Percentiles rank a stretch among this genome's conserved stretches.
These are phyloP conservation scores for Prinia subflava DNA, from an alignment of 2,113 vertebrate genomes.

Conservation along the genomic window DNA sequence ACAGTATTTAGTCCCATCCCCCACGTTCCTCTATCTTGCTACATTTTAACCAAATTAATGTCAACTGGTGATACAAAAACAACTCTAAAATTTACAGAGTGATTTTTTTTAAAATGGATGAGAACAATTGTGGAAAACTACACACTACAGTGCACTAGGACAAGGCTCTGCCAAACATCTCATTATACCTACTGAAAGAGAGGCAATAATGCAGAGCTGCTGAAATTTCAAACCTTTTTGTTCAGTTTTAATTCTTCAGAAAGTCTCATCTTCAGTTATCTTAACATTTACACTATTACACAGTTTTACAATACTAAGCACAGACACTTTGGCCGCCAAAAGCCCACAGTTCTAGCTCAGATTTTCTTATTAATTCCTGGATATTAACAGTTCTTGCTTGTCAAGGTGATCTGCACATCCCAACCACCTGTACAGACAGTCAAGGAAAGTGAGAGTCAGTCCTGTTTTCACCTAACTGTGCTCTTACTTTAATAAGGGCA, in stretches of 20 bases:
- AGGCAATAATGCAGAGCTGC: background rate
- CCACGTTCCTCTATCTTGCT: background rate
- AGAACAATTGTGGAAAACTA: background rate
- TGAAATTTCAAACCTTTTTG: background rate
- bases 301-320: background rate
- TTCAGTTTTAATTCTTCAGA: background rate
- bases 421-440: background rate
- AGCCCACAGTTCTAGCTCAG: background rate
- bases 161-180: background rate
- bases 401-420: background rate
- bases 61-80: background rate
- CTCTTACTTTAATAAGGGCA: background rate
- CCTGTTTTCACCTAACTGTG: background rate
- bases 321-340: background rate
- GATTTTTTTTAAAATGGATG: background rate
- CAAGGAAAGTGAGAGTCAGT: background rate
- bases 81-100: background rate
- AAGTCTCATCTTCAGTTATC: background rate
- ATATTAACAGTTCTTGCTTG: background rate
- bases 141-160: background rate
- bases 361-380: background rate
- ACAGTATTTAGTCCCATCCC: background rate
- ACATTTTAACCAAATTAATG: background rate
- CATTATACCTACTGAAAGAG: background rate
- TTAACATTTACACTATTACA: background rate